phyloP scores from a whole-genome alignment of 23 tunicate genomes.

The Trididemnum clinides region DNA sequence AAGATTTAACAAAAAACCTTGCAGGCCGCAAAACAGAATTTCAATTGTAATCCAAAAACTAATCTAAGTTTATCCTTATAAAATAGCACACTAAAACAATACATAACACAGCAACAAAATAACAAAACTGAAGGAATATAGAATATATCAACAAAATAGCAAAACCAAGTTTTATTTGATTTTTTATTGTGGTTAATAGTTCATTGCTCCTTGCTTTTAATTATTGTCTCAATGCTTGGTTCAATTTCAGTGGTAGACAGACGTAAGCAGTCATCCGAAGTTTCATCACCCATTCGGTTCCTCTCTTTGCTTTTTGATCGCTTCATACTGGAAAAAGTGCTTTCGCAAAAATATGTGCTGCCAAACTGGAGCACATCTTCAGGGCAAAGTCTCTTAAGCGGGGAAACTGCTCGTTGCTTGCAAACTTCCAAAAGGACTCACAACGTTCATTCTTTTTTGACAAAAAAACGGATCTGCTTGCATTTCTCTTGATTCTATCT shows the following conservation, averaged over 20 bases:
- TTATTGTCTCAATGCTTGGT: conserved; percentile 11
- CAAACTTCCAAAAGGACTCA: conserved; percentile 27
- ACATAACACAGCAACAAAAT: too few relatives aligned
- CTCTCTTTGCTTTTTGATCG: conserved; percentile 13
- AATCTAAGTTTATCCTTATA: too few relatives aligned
- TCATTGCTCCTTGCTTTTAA: conserved; percentile 15
- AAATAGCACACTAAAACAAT: too few relatives aligned
- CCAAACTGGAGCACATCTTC: conserved; percentile 15
- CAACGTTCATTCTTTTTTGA: conserved; percentile 29
- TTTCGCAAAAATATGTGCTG: not conserved
- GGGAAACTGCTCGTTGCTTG: too few relatives aligned
- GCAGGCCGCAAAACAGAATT: conserved; percentile 7
- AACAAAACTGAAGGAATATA: too few relatives aligned
- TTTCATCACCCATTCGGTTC: conserved; percentile 15
- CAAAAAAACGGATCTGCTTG: conserved; percentile 36
- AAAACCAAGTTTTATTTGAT: not conserved
- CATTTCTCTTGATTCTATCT: conserved; percentile 24
- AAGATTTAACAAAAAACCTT: not conserved
- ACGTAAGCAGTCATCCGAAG: conserved; percentile 13
- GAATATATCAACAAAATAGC: not conserved
- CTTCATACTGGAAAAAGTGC: not conserved
- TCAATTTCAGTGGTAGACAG: conserved; percentile 11
- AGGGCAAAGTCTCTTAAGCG: conserved; percentile 20
- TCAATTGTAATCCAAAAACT: too few relatives aligned
- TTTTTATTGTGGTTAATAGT: not conserved